Evolutionary conservation across 2,888 invertebrate species (phyloP).

Genomic region (Girardia tigrina): DNA sequence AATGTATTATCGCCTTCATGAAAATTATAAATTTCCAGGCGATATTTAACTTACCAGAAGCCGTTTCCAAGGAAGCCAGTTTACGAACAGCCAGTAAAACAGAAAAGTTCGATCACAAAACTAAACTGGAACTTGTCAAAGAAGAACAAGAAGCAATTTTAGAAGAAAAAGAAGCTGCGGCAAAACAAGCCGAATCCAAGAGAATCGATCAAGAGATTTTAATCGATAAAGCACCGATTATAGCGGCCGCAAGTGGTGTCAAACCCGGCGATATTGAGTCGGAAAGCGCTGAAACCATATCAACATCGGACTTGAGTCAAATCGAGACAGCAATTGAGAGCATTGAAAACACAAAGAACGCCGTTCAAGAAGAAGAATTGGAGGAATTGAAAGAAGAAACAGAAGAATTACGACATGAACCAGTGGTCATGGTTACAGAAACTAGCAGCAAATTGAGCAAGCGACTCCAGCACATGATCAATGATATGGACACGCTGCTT

Average conservation of each 20-base stretch:
- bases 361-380: neutral
- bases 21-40: no score
- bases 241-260: no score
- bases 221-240: neutral
- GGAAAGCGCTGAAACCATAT: neutral
- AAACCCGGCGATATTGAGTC: no score
- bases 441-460: no score
- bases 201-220: neutral
- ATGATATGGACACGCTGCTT: conserved; percentile 65
- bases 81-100: conserved; percentile 75
- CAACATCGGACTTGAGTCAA: neutral
- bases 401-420: no score
- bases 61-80: conserved; percentile 62
- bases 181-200: neutral
- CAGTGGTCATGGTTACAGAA: no score
- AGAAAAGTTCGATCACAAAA: conserved; percentile 70
- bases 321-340: conserved; percentile 1
- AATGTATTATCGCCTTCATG: no score
- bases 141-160: conserved; percentile 59
- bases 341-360: neutral
- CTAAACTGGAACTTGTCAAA: conserved; percentile 72
- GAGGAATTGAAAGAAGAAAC: neutral
- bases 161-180: no score
- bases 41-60: neutral
- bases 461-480: conserved; percentile 74